Evolutionary conservation across 2,888 invertebrate species (phyloP), one percentile per base, ranked within the genome.

Genomic region (Ectobius pallidus): DNA sequence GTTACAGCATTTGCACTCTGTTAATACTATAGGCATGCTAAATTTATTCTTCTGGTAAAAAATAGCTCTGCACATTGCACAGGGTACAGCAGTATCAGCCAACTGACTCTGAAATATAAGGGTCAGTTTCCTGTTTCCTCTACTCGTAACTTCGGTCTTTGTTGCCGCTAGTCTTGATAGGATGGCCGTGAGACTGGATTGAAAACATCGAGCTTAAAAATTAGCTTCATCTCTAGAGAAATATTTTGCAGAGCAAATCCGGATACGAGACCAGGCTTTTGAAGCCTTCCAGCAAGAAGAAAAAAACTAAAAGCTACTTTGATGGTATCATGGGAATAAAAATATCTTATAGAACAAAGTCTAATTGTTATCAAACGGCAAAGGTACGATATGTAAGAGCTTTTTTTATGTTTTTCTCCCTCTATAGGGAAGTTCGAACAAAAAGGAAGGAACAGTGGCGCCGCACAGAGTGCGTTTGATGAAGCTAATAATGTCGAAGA

Each of bases 331-430:
- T 44, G 39, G 39, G 63, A 65, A 61, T 61, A 61, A 63, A 39
- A 16, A 65, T 27, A 46, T 65, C 65, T 65, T 25, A 27, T 32
- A 20, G 65, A 46, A 65, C 65, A 65, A 65, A 65, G 65, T 65
- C 20, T 46, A 46, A 46, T 65, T 65, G 44, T 65, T 27, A 30
- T 30, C 1, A 58, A 58, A 58, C 16, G 30, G 30, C 30, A 58
- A 58, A 58, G 30, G 58, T 34, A 34, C 11, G 34, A 6, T 34
- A 34, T 34, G 34, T 27, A 30, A 52, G 58, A 14, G 16, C 4
- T 14, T 2, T 16, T 30, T 30, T 58, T 22, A 55, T 55, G 1
- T 55, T 14, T 55, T 4, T 27, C 27, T 22, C 9, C 27, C 27
- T 14, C 58, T 58, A 11, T 34, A 34, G 34, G n/a, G 16, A 58